Base-by-base conservation (phyloP, 1,140 invertebrate species). In the Heliothis virescens region DNA sequence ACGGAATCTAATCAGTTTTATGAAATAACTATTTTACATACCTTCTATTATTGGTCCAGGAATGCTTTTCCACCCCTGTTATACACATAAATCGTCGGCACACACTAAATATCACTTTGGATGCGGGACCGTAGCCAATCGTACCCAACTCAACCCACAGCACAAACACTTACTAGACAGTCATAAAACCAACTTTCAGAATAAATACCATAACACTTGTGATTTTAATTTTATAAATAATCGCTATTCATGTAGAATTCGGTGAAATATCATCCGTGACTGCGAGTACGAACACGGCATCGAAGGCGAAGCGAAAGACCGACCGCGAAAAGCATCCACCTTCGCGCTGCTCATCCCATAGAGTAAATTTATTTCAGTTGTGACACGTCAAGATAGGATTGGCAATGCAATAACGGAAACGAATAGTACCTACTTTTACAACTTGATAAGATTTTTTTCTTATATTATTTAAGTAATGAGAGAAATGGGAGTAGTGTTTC, bases 281-380 rank as follows among this genome's bases (percentile, higher is more conserved):
- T 92, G 84, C 90, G 89, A 94, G 91, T 92, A 94, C 93, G 90
- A 91, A 87, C 89, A 88, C 90, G 89, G 93, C 91, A 86, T 91
- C 91, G 89, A 90, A 87, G 86, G 88, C 90, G 87, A 92, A 89
- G 92, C 91, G 87, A 92, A 91, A 91, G 90, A 92, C 90, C 90
- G 87, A 79, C 85, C 89, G 89, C 86, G 87, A 92, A 41, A 91
- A 90, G 89, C 89, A 92, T 90, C 79, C 89, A 91, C 83, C 85
- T 90, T 90, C 77, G 73, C 74, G 87, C 89, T 90, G 85, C 86
- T 86, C 88, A 88, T 85, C 80, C 81, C 91, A 92, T 87, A 91
- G 90, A 91, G 79, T 88, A 90, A 73, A 80, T 59, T 80, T 50
- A 52, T 47, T 11, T 48, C 55, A 74, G 55, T 60, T 10, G 18